phyloP scores from a whole-genome alignment of 2,888 invertebrate genomes.

The Ophonus ardosiacus region DNA sequence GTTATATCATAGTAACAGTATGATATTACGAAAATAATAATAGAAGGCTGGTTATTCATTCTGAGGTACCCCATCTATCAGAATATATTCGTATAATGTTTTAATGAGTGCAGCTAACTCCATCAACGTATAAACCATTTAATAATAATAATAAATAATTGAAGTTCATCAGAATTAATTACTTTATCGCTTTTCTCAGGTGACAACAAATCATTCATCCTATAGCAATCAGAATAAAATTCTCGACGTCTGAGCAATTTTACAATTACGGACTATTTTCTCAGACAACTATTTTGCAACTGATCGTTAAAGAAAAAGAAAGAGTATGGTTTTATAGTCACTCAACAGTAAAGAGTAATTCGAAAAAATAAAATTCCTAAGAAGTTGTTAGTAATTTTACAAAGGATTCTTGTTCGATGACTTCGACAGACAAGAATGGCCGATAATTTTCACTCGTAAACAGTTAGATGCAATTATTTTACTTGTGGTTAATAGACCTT shows the following conservation, averaged over 20 bases:
- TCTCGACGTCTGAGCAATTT: background rate
- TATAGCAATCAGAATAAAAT: constrained; percentile 1
- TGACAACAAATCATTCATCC: constrained; percentile 20
- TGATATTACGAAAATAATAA: too few species aligned
- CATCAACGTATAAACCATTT: too few species aligned
- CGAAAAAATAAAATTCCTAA: constrained; percentile 10
- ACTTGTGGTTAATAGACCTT: too few species aligned
- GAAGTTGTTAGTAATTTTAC: background rate
- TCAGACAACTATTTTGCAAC: constrained; percentile 18
- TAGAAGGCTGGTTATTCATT: too few species aligned
- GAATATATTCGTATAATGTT: too few species aligned
- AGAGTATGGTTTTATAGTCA: constrained; percentile 9
- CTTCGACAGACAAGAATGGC: background rate
- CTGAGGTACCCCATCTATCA: too few species aligned
- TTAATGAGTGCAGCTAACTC: too few species aligned
- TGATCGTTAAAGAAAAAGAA: background rate
- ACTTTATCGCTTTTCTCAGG: background rate
- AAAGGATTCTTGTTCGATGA: background rate
- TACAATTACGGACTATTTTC: constrained; percentile 25
- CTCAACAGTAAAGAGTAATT: background rate
- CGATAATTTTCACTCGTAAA: background rate
- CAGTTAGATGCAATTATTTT: background rate
- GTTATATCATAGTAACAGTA: too few species aligned
- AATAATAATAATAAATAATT: too few species aligned
- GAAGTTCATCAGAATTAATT: background rate